Base-by-base conservation (phyloP, 2,888 invertebrate species). In the Cyclophora albipunctata region DNA sequence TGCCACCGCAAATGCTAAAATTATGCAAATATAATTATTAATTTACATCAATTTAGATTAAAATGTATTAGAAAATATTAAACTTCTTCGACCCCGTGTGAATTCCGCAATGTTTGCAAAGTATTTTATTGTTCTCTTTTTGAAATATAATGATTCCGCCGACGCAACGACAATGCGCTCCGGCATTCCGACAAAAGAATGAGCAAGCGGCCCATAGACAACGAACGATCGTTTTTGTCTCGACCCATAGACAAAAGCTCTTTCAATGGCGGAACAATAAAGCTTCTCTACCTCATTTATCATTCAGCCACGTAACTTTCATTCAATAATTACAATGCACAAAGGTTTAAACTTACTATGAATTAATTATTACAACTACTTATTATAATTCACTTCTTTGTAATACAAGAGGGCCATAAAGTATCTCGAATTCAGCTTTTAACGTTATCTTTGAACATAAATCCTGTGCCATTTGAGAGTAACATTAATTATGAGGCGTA, bases 271-370 rank as follows among this genome's bases (percentile, higher is more conserved):
- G 67, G 76, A 73, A 87, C 86, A 87, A 87, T 84, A 73, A 74
- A 59, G 73, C 78, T 79, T 81, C 81, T 81, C 78, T 78, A 80
- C 78, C 75, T 88, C 87, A 86, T 88, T 87, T 84, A 85, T 88
- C 86, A 87, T 83, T 79, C 78, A 80, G 77, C 72, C 84, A 83
- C 80, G 83, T 81, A 80, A 87, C 86, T 86, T 84, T 86, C 86
- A 85, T 83, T 79, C 79, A 78, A 80, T 86, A 83, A 86, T 86
- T 85, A 86, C 82, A 83, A 84, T 78, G 84, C 81, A 75, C 68
- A 73, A 71, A 70, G 67, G 70, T 65, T 66, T 73, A 60, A 66
- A 64, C 62, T 64, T 68, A 63, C 51, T 78, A 54, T 55, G 69
- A 71, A 83, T 82, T 83, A 79, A 81, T 83, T 77, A 81, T 20